Conservation (phyloP, 2,888 invertebrate species). For the Conchocele bisecta region DNA sequence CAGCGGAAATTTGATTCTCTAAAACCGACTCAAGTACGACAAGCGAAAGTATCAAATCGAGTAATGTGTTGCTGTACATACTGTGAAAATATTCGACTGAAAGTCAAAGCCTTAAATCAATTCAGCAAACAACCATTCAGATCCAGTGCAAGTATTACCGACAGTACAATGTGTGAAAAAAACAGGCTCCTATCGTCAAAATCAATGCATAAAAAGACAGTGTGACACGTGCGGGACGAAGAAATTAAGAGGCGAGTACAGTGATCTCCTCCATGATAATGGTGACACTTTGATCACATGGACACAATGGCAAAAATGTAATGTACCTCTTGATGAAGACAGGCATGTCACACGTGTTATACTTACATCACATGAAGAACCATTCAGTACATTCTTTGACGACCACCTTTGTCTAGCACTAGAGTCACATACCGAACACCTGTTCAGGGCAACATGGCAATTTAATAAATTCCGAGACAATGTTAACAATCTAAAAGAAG, state of each 20-base stretch:
- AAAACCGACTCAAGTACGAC: slow-evolving; percentile 9
- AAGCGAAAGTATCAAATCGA: not conserved
- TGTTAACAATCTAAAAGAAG: slow-evolving; percentile 8
- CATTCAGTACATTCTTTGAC: not conserved
- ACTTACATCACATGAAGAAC: not conserved
- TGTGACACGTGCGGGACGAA: slow-evolving; percentile 13
- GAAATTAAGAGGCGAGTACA: not conserved
- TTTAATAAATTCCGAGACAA: no score
- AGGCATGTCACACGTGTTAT: slow-evolving; percentile 14
- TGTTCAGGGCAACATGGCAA: slow-evolving; percentile 15
- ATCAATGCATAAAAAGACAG: not conserved
- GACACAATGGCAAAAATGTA: slow-evolving; percentile 19
- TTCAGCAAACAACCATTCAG: no score
- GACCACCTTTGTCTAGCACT: not conserved
- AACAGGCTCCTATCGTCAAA: no score
- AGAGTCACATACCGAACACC: slow-evolving; percentile 16
- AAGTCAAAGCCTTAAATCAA: no score
- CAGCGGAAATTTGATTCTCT: slow-evolving; percentile 13
- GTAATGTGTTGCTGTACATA: slow-evolving; percentile 23
- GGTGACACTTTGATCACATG: not conserved
- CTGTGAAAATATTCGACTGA: slow-evolving; percentile 12
- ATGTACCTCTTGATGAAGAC: slow-evolving; percentile 1
- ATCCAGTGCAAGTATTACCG: not conserved
- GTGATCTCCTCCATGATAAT: not conserved
- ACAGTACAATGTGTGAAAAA: slow-evolving; percentile 13